A percentile compares a stretch with the other conserved stretches of the same genome.
These are phyloP conservation scores for Cepphus grylle DNA, from an alignment of 2,113 vertebrate genomes.

Conservation along the genomic window DNA sequence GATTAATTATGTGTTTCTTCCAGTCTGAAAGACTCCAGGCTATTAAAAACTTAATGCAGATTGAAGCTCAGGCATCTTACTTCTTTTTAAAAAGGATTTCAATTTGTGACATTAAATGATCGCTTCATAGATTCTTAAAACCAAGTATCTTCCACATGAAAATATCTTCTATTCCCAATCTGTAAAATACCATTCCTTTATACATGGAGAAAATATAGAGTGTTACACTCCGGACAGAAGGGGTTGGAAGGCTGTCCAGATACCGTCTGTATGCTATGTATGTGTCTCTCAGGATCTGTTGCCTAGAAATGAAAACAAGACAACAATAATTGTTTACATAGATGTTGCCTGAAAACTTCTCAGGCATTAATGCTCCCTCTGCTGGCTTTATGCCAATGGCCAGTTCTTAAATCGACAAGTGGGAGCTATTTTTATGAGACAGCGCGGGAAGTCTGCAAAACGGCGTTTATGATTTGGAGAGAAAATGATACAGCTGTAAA, in stretches of 20 bases:
- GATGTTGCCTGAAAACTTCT: conserved; percentile 4
- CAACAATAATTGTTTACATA: conserved; percentile 47
- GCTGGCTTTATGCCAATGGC: neutral
- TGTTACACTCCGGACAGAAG: neutral
- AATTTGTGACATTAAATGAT: neutral
- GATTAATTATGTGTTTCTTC: neutral
- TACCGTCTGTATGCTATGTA: neutral
- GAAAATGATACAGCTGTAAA: neutral
- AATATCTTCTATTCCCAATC: neutral
- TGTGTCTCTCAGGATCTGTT: conserved; percentile 22
- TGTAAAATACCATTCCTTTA: neutral
- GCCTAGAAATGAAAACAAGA: conserved; percentile 51
- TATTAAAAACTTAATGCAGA: neutral
- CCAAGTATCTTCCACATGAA: neutral
- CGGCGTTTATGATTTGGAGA: neutral
- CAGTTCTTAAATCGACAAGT: neutral
- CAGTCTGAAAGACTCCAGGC: neutral
- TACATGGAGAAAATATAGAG: neutral
- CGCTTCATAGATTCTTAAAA: neutral
- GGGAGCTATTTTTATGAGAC: neutral
- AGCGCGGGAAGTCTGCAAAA: neutral
- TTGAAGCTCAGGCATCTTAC: neutral
- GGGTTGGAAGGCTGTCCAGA: neutral
- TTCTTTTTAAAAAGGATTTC: neutral
- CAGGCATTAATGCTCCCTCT: neutral